These are phyloP conservation scores for Lottia gigantea DNA, from an alignment of 2,888 invertebrate genomes.

Conservation along the genomic window DNA sequence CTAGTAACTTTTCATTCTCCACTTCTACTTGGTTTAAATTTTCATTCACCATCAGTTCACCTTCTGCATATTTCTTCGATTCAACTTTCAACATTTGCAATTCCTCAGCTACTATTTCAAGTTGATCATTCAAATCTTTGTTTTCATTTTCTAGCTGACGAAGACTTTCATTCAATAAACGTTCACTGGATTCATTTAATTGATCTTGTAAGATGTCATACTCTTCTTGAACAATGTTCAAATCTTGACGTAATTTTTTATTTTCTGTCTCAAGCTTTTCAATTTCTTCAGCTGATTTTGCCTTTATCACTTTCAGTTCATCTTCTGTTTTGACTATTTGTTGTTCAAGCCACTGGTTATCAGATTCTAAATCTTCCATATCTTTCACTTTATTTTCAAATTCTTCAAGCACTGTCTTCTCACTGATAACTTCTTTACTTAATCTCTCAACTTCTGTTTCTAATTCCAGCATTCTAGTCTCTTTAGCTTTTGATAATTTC, in stretches of 20 bases:
- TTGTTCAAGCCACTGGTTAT: slow-evolving; percentile 67
- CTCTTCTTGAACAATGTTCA: slow-evolving; percentile 41
- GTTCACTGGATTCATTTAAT: slow-evolving; percentile 1
- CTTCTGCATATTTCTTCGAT: not conserved
- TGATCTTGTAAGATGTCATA: too few relatives aligned
- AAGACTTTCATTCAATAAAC: slow-evolving; percentile 4
- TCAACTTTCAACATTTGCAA: not conserved
- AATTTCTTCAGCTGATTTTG: slow-evolving; percentile 58
- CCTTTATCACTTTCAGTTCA: slow-evolving; percentile 55
- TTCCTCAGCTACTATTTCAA: not conserved
- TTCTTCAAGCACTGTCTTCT: slow-evolving; percentile 42
- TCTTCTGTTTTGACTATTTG: slow-evolving; percentile 56
- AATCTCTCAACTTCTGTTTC: slow-evolving; percentile 24
- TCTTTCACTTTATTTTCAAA: slow-evolving; percentile 64
- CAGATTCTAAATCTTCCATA: slow-evolving; percentile 54
- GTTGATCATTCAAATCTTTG: not conserved
- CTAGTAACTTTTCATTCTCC: slow-evolving; percentile 64
- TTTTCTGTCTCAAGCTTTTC: slow-evolving; percentile 65
- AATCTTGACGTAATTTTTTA: slow-evolving; percentile 62
- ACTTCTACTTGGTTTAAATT: slow-evolving; percentile 62
- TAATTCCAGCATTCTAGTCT: slow-evolving; percentile 56
- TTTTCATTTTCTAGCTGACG: not conserved
- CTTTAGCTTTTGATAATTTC: slow-evolving; percentile 63
- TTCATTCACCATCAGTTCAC: slow-evolving; percentile 63
- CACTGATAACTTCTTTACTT: too few relatives aligned